These are phyloP conservation scores for Blera fallax DNA, from an alignment of 2,888 invertebrate genomes.

Conservation along the genomic window DNA sequence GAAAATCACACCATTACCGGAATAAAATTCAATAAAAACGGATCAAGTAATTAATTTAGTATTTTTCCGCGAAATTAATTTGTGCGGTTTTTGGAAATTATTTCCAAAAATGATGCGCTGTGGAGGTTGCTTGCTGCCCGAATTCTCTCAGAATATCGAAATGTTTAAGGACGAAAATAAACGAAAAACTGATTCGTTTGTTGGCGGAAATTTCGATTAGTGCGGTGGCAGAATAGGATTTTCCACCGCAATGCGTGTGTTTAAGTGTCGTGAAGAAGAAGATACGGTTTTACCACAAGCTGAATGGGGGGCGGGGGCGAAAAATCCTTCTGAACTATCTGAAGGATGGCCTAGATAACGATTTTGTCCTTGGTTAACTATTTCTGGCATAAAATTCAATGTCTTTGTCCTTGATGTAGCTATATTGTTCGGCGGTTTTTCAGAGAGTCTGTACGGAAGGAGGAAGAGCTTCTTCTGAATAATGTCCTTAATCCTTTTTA, in stretches of 20 bases:
- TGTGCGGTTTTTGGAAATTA: constrained; percentile 24
- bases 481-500: constrained; percentile 54
- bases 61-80: constrained; percentile 68
- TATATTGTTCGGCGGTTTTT: neutral
- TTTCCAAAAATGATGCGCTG: neutral
- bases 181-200: neutral
- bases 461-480: neutral
- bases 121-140: neutral
- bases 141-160: neutral
- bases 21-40: constrained; percentile 49
- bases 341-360: neutral
- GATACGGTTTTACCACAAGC: neutral
- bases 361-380: constrained; percentile 4
- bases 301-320: neutral
- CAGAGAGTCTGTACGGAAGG: neutral
- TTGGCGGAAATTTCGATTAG: neutral
- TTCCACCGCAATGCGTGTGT: constrained; percentile 38
- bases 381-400: neutral
- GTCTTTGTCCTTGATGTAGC: constrained; percentile 5
- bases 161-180: neutral
- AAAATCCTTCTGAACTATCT: neutral
- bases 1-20: constrained; percentile 46
- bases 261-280: constrained; percentile 7
- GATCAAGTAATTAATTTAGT: constrained; percentile 66
- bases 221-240: constrained; percentile 7